Base-by-base conservation (phyloP, 2,797 vertebrate genomes). In the Peromyscus melanophrys region DNA sequence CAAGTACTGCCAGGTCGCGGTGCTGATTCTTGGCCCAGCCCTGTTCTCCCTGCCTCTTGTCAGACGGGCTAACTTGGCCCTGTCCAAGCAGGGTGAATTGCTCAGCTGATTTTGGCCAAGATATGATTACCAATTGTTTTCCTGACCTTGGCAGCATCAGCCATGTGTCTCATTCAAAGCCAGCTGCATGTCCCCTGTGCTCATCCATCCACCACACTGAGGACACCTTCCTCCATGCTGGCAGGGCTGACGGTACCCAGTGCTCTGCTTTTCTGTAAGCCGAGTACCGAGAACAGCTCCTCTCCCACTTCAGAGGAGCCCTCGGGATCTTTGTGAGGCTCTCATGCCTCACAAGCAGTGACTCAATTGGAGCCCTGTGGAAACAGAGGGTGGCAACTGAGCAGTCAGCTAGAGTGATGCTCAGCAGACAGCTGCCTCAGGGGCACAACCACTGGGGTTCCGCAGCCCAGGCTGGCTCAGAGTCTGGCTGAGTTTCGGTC, bases 51-150 rank as follows among this genome's bases (percentile, higher is more conserved):
- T 67, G 40, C 69, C 90, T 85, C 76, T 67, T 96, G 94, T 97
- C 89, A 81, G 46, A 67, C 40, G 61, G 21, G 14, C 90, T 82
- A 78, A 95, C 55, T 55, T 80, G 31, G 83, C 80, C 89, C 85
- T 97, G 92, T 95, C 65, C 83, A 67, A 90, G 93, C 86, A 90
- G 57, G 91, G 85, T 29, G 85, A 96, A 90, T 76, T 14, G 40
- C 86, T 63, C 92, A 85, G 89, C 93, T 97, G 95, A 96, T 96
- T 96, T 96, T 96, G 96, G 94, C 96, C 29, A 21, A 14, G 34
- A 63, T 77, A 55, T 43, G 92, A 94, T 84, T 77, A 96, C 84
- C 3, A 31, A 63, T 71, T 6, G 86, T 96, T 94, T 93, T 90
- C 90, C 96, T 96, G 96, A 90, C 95, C 97, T 95, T 23, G 4